phyloP scores from a whole-genome alignment of 2,113 vertebrate species.

The Brachyhypopomus gauderio region DNA sequence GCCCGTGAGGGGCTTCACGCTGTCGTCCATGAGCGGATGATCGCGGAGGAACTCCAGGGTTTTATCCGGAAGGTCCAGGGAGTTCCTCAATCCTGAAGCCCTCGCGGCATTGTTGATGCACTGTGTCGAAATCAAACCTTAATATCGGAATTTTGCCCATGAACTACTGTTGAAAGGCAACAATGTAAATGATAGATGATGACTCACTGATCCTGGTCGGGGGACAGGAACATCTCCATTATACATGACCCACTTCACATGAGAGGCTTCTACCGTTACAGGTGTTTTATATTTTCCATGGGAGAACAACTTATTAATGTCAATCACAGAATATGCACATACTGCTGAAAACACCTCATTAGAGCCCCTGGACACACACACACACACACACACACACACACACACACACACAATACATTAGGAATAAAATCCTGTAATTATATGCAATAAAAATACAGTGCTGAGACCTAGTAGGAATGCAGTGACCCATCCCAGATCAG shows the following conservation, averaged over 20 bases:
- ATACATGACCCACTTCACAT: constrained; percentile 74
- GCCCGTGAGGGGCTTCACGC: constrained; percentile 65
- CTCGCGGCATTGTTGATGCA: constrained; percentile 66
- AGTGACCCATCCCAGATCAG: not conserved
- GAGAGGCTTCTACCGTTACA: constrained; percentile 64
- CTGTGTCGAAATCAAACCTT: constrained; percentile 51
- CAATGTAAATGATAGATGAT: not conserved
- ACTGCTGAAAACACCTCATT: constrained; percentile 69
- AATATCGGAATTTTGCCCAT: too few species aligned
- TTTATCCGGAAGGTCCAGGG: constrained; percentile 75
- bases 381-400: not conserved
- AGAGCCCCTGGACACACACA: constrained; percentile 62
- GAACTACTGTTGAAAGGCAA: too few species aligned
- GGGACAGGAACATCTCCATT: constrained; percentile 74
- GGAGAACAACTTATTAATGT: constrained; percentile 69
- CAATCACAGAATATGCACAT: constrained; percentile 66
- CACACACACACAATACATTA: not conserved
- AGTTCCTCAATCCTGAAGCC: constrained; percentile 63
- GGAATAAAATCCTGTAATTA: not conserved
- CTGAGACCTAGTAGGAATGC: not conserved
- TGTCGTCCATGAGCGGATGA: constrained; percentile 73
- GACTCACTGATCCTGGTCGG: constrained; percentile 77
- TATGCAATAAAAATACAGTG: not conserved
- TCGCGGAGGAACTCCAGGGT: constrained; percentile 78
- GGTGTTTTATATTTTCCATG: constrained; percentile 76